Conservation (phyloP, 2,797 vertebrate species). For the Sebastes minor region DNA sequence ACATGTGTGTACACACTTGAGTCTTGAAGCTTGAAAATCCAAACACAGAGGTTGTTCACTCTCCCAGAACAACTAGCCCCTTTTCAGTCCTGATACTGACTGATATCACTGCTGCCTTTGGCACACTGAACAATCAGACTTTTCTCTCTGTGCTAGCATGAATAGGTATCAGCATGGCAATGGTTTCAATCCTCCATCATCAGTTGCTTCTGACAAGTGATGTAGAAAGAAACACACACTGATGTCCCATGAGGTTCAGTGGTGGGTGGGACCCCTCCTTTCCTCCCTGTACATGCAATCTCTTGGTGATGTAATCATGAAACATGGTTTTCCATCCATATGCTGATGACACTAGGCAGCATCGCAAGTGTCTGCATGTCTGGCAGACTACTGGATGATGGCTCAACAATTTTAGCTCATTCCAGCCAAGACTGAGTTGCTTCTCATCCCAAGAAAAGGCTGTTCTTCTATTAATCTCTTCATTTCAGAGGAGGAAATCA, state of each 20-base stretch:
- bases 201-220: neutral
- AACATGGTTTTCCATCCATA: neutral
- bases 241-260: neutral
- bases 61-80: neutral
- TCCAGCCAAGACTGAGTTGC: neutral
- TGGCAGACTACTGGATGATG: neutral
- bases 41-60: neutral
- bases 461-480: neutral
- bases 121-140: neutral
- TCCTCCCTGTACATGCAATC: neutral
- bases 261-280: neutral
- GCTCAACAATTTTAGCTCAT: neutral
- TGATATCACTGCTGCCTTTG: neutral
- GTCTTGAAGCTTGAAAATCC: neutral
- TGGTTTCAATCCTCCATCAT: neutral
- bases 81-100: neutral
- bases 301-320: neutral
- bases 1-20: neutral
- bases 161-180: neutral
- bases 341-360: neutral
- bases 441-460: neutral
- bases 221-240: neutral
- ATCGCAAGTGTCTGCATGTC: neutral
- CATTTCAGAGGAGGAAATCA: neutral
- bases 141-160: neutral